Conservation (phyloP, 2,797 vertebrate species). For the Hapalemur alaotrensis region DNA sequence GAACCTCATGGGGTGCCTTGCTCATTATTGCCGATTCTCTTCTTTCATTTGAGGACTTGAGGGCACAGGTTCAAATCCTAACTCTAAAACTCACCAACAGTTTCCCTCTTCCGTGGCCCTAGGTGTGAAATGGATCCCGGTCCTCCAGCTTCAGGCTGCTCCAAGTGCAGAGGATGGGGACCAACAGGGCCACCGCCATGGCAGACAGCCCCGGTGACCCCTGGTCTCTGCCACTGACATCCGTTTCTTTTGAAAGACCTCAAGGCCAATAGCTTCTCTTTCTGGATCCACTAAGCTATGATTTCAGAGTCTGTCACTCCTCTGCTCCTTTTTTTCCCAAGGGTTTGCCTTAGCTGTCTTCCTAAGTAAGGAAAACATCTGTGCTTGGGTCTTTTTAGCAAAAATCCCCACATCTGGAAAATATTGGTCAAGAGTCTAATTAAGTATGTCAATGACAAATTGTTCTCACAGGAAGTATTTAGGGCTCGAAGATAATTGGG, state of each 20-base stretch:
- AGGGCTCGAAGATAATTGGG: constrained; percentile 81
- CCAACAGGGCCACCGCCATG: accelerated
- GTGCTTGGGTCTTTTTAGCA: constrained; percentile 59
- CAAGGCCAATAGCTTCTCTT: neutral
- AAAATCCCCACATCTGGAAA: constrained; percentile 84
- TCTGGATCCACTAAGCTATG: neutral
- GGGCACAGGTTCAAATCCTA: neutral
- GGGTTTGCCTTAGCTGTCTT: constrained; percentile 67
- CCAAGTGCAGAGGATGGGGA: accelerated
- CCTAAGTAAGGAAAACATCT: constrained; percentile 83
- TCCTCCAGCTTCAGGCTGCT: neutral
- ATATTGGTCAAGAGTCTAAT: constrained; percentile 84
- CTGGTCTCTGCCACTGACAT: neutral
- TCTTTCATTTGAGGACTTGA: neutral
- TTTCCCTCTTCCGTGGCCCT: neutral
- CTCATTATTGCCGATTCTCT: neutral
- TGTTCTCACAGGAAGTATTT: constrained; percentile 83
- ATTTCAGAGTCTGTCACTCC: constrained; percentile 31
- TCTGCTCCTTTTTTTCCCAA: neutral
- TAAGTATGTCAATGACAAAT: constrained; percentile 86
- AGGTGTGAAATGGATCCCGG: neutral
- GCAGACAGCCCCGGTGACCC: neutral
- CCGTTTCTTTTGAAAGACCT: neutral
- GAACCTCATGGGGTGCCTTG: accelerated
- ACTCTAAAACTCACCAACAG: neutral